Evolutionary conservation across 2,113 vertebrate species (phyloP).

Genomic region (Onychostoma macrolepis): DNA sequence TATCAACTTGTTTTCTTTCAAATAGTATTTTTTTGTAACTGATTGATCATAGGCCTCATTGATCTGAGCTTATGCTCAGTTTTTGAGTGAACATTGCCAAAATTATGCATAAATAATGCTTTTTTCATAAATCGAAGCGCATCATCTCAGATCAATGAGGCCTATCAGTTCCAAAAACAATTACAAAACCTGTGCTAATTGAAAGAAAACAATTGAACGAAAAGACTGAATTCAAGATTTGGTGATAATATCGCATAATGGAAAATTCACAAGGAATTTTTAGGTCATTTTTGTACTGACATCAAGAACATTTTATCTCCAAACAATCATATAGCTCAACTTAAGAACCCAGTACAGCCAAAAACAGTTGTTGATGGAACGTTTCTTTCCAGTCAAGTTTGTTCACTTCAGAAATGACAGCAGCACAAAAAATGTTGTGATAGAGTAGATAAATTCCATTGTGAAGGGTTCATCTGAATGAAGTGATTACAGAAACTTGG

Average conservation of each 20-base stretch:
- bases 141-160: not conserved
- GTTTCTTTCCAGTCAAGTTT: not conserved
- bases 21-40: not conserved
- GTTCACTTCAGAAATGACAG: conserved; percentile 8
- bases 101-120: not conserved
- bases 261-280: too few relatives aligned
- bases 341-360: not conserved
- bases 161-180: not conserved
- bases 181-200: not conserved
- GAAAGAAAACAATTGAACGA: not conserved
- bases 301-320: not conserved
- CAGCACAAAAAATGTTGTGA: conserved; percentile 7
- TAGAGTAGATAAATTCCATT: not conserved
- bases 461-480: not conserved
- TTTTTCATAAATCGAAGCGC: not conserved
- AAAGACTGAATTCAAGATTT: not conserved
- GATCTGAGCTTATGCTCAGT: not conserved
- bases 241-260: too few relatives aligned
- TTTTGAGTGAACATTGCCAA: too few relatives aligned
- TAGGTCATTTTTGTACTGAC: not conserved
- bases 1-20: not conserved
- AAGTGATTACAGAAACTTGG: conserved; percentile 31
- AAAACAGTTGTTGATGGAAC: not conserved
- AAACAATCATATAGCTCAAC: not conserved
- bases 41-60: not conserved